Evolutionary conservation across 2,888 invertebrate genomes (phyloP).

Genomic region (Limnephilus marmoratus): DNA sequence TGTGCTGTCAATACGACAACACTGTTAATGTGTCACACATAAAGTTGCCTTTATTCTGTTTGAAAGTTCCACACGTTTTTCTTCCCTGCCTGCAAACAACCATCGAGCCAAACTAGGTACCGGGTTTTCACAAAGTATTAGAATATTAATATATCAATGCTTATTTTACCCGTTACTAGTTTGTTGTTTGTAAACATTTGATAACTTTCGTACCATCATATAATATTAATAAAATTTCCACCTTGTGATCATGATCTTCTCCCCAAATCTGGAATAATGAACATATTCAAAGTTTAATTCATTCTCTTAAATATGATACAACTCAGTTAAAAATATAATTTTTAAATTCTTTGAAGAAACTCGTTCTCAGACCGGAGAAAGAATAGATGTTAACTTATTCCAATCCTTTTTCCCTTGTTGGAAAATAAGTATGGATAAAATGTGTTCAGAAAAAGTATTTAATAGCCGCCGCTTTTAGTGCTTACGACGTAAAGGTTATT

Average conservation of each 20-base stretch:
- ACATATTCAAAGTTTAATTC: too few relatives aligned
- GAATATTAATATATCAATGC: too few relatives aligned
- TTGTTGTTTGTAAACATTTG: too few relatives aligned
- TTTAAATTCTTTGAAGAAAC: not conserved
- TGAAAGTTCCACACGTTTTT: slow-evolving; percentile 11
- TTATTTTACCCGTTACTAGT: too few relatives aligned
- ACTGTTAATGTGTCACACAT: slow-evolving; percentile 7
- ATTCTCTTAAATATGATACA: not conserved
- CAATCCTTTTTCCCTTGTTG: not conserved
- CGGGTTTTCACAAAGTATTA: not conserved
- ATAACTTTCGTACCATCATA: not conserved
- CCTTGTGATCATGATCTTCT: too few relatives aligned
- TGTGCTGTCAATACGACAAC: not conserved
- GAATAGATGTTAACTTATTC: not conserved
- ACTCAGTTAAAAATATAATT: not conserved
- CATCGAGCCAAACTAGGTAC: not conserved
- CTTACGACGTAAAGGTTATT: too few relatives aligned
- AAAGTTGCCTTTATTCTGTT: slow-evolving; percentile 10
- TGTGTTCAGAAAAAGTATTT: not conserved
- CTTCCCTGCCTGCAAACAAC: not conserved
- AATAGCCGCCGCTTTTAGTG: too few relatives aligned
- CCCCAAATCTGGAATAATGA: too few relatives aligned
- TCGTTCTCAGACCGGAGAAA: not conserved
- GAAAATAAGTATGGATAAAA: not conserved
- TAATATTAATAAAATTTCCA: too few relatives aligned